Conservation (phyloP, 2,113 vertebrate genomes). For the Condylura cristata region DNA sequence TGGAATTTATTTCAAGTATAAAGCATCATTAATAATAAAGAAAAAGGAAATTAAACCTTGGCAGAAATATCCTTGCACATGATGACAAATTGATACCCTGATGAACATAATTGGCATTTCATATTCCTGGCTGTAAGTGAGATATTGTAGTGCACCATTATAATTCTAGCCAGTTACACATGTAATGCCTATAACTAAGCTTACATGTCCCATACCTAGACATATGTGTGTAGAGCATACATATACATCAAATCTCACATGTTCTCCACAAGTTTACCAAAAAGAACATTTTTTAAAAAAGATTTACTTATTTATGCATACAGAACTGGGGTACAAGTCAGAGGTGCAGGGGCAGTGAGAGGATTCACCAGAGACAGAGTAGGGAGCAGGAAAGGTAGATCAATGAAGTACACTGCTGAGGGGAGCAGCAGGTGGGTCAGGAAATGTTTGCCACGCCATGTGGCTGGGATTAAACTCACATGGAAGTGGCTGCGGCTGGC, state of each 20-base stretch:
- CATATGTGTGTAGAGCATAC: neutral
- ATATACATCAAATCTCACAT: neutral
- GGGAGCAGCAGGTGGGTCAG: too few species aligned
- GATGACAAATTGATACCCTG: slow-evolving; percentile 67
- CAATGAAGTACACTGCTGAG: too few species aligned
- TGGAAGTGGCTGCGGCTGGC: too few species aligned
- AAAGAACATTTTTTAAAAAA: neutral
- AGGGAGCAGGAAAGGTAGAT: too few species aligned
- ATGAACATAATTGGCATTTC: slow-evolving; percentile 52
- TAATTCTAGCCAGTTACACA: neutral
- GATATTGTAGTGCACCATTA: neutral
- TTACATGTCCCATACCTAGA: neutral
- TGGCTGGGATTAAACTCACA: too few species aligned
- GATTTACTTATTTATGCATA: too few species aligned
- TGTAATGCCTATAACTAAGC: neutral
- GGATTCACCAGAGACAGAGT: too few species aligned
- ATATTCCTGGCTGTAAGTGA: neutral
- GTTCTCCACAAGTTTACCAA: neutral
- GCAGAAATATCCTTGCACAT: slow-evolving; percentile 67
- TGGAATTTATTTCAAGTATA: slow-evolving; percentile 67
- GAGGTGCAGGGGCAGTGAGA: too few species aligned
- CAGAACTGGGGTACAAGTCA: too few species aligned
- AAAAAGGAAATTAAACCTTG: slow-evolving; percentile 75
- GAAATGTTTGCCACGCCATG: too few species aligned
- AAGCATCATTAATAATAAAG: slow-evolving; percentile 77